phyloP scores from a whole-genome alignment of 2,888 invertebrate species.

The Leptopilina syphax region DNA sequence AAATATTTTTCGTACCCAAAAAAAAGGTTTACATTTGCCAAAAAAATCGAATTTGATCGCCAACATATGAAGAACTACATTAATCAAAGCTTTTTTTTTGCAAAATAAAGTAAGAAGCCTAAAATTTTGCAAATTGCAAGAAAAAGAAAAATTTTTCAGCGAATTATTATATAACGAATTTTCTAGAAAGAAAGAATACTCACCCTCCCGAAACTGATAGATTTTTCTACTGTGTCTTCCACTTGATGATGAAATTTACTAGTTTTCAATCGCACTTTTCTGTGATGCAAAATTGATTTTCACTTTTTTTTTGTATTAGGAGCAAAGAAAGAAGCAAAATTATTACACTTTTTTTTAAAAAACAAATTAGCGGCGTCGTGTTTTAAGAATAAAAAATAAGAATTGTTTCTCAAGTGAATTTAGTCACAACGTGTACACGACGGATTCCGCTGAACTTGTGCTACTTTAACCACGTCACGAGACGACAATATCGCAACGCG shows the following conservation, averaged over 20 bases:
- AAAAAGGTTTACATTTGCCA: too few species aligned
- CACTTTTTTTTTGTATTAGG: not conserved
- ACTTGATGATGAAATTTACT: not conserved
- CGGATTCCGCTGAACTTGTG: slow-evolving; percentile 23
- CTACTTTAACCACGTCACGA: slow-evolving; percentile 25
- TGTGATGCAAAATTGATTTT: not conserved
- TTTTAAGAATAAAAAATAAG: not conserved
- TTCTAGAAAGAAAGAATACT: not conserved
- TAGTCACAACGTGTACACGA: not conserved
- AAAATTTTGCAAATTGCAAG: too few species aligned
- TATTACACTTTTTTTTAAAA: not conserved
- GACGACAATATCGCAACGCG: not conserved
- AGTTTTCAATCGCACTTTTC: not conserved
- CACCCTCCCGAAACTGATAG: slow-evolving; percentile 30
- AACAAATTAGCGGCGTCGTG: not conserved
- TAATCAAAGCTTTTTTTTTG: too few species aligned
- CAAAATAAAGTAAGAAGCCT: too few species aligned
- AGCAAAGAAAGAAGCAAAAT: not conserved
- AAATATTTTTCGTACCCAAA: too few species aligned
- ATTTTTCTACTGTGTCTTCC: not conserved
- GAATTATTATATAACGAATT: not conserved
- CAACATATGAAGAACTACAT: too few species aligned
- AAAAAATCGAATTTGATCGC: too few species aligned
- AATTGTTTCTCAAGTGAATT: not conserved
- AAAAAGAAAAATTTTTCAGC: not conserved